Percentiles rank a stretch among this genome's conserved stretches.
Conservation (phyloP, 2,113 vertebrate genomes). For the Thryonomys swinderianus region DNA sequence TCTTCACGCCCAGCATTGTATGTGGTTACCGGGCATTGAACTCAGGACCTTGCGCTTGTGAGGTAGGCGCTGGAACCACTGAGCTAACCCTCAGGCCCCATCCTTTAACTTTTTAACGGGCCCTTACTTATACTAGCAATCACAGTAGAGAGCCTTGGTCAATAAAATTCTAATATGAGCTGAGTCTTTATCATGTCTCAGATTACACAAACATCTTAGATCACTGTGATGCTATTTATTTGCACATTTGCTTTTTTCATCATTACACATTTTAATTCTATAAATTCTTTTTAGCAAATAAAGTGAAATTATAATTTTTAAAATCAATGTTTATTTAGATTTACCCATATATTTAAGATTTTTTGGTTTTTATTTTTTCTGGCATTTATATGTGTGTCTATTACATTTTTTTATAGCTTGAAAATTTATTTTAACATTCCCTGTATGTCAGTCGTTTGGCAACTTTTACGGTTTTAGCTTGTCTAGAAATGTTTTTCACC, state of each 20-base stretch:
- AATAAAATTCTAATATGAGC: background rate
- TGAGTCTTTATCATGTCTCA: background rate
- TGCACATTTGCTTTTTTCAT: background rate
- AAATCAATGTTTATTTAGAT: background rate
- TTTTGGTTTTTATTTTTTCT: background rate
- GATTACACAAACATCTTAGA: too few relatives aligned
- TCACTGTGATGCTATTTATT: background rate
- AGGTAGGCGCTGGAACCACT: too few relatives aligned
- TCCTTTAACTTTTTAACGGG: background rate
- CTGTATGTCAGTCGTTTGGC: background rate
- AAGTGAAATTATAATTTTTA: background rate
- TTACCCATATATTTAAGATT: background rate
- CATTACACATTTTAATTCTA: background rate
- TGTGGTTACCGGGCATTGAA: too few relatives aligned
- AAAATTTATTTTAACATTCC: constrained; percentile 16
- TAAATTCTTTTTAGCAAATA: background rate
- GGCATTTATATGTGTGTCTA: background rate
- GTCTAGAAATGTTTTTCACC: constrained; percentile 3
- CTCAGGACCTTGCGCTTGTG: too few relatives aligned
- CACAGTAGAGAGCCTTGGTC: background rate
- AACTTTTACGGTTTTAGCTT: constrained; percentile 17
- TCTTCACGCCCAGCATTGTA: too few relatives aligned
- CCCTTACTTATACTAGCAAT: background rate
- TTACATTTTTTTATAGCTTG: constrained; percentile 32
- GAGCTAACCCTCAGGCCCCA: too few relatives aligned